A percentile compares a stretch with the other conserved stretches of the same genome.
These are phyloP conservation scores for Emys orbicularis DNA, from an alignment of 2,797 vertebrate genomes.

Conservation along the genomic window DNA sequence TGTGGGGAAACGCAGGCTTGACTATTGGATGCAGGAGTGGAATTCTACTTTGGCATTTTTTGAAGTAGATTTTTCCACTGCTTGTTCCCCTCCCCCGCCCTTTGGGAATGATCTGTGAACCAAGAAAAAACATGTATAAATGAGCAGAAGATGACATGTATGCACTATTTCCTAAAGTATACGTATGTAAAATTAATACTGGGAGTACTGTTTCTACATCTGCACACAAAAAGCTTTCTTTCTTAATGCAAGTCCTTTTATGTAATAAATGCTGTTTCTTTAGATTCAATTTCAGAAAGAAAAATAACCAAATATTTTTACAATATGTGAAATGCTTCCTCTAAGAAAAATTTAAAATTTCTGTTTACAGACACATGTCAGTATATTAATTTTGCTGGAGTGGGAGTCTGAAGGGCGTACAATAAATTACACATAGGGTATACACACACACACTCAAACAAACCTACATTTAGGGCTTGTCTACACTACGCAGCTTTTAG, in stretches of 20 bases:
- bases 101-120: background rate
- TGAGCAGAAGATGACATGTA: background rate
- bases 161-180: background rate
- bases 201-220: background rate
- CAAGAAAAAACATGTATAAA: background rate
- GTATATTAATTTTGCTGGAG: background rate
- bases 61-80: slow-evolving; percentile 24
- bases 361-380: background rate
- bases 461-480: background rate
- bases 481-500: too few relatives aligned
- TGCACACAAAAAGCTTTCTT: background rate
- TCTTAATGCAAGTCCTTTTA: background rate
- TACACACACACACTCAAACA: background rate
- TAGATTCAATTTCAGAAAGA: slow-evolving; percentile 22
- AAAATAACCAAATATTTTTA: slow-evolving; percentile 23
- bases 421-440: background rate
- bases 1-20: background rate
- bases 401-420: background rate
- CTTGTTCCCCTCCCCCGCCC: background rate
- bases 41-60: background rate
- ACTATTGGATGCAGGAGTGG: background rate
- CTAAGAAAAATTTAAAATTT: background rate
- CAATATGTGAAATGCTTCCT: background rate
- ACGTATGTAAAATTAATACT: background rate
- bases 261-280: background rate